These are phyloP conservation scores for Lordiphosa andalusiaca DNA, from an alignment of 2,888 invertebrate species.

Conservation along the genomic window DNA sequence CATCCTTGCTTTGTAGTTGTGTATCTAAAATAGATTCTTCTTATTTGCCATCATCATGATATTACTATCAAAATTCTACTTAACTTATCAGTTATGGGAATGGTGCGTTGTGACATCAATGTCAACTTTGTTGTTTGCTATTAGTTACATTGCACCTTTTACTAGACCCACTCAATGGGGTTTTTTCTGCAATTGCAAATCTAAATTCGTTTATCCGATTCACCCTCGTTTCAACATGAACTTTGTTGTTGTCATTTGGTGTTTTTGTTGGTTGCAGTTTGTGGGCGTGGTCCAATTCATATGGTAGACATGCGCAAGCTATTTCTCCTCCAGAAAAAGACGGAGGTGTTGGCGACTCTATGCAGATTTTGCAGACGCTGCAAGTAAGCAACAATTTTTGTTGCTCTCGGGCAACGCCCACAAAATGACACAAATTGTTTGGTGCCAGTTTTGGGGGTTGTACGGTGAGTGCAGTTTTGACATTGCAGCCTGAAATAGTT, in stretches of 20 bases:
- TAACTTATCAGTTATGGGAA: neutral
- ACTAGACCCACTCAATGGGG: conserved; percentile 5
- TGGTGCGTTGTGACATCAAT: conserved; percentile 43
- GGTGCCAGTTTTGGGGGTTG: conserved; percentile 29
- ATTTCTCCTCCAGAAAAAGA: conserved; percentile 52
- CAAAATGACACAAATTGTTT: conserved; percentile 39
- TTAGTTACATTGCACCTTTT: conserved; percentile 32
- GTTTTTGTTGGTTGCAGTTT: conserved; percentile 31
- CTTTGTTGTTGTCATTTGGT: conserved; percentile 26
- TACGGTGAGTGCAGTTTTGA: conserved; percentile 49
- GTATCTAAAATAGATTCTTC: too few species aligned
- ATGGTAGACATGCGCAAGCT: conserved; percentile 52
- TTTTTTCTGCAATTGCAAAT: conserved; percentile 22
- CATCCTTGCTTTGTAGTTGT: too few species aligned
- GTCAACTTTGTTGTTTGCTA: conserved; percentile 56
- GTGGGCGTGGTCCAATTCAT: conserved; percentile 61
- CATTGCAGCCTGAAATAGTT: conserved; percentile 40
- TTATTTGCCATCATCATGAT: too few species aligned
- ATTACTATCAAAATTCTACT: too few species aligned
- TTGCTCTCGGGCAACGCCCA: conserved; percentile 60
- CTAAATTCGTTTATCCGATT: conserved; percentile 53
- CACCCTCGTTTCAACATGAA: conserved; percentile 45
- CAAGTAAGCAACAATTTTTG: conserved; percentile 39
- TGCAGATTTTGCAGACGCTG: conserved; percentile 73
- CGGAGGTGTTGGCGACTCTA: conserved; percentile 48